These are phyloP conservation scores for Carabus problematicus DNA, from an alignment of 2,888 invertebrate genomes.

Conservation along the genomic window DNA sequence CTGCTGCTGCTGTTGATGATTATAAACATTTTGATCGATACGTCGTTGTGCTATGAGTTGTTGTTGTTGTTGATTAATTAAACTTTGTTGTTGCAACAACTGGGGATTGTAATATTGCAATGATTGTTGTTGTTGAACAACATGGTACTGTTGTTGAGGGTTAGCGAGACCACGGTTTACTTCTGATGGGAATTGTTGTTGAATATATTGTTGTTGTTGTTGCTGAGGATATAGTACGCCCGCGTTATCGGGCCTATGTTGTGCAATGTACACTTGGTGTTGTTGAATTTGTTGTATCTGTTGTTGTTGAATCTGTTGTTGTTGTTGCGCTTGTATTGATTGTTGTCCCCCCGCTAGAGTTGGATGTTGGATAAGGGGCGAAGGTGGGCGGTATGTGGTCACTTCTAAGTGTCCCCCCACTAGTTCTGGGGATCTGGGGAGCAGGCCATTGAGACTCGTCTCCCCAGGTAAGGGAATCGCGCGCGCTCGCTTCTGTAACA, in stretches of 20 bases:
- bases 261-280: slow-evolving; percentile 47
- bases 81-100: slow-evolving; percentile 21
- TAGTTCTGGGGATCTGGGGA: slow-evolving; percentile 41
- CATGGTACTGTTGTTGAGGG: slow-evolving; percentile 49
- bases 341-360: slow-evolving; percentile 43
- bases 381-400: slow-evolving; percentile 58
- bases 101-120: slow-evolving; percentile 21
- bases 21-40: slow-evolving; percentile 12
- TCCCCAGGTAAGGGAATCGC: slow-evolving; percentile 49
- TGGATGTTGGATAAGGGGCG: slow-evolving; percentile 46
- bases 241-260: slow-evolving; percentile 47
- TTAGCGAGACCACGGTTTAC: background rate
- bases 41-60: slow-evolving; percentile 16
- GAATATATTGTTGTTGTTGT: slow-evolving; percentile 49
- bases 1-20: slow-evolving; percentile 16
- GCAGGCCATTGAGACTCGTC: slow-evolving; percentile 25
- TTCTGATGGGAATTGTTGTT: slow-evolving; percentile 46
- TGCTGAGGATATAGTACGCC: slow-evolving; percentile 50
- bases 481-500: slow-evolving; percentile 59
- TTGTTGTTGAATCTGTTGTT: slow-evolving; percentile 46
- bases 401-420: slow-evolving; percentile 57
- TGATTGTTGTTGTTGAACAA: slow-evolving; percentile 48
- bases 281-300: slow-evolving; percentile 49
- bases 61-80: slow-evolving; percentile 20
- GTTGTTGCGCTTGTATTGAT: slow-evolving; percentile 44